Conservation (phyloP, 1,140 invertebrate genomes). For the Drosophila athabasca region DNA sequence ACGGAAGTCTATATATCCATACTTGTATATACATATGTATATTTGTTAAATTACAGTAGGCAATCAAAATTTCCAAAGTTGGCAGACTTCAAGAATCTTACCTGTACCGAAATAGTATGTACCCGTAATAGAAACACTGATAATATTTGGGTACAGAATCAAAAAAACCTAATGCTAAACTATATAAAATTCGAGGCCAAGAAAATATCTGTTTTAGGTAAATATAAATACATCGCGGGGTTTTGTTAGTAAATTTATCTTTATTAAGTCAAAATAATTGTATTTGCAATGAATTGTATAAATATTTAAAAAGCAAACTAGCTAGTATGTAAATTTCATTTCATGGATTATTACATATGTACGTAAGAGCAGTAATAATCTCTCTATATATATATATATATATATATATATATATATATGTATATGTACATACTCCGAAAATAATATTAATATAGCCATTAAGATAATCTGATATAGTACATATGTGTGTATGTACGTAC, state of each 20-base stretch:
- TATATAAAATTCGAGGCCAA: too few relatives aligned
- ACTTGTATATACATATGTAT: slow-evolving; percentile 8
- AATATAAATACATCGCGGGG: too few relatives aligned
- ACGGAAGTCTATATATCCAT: too few relatives aligned
- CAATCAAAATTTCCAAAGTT: not conserved
- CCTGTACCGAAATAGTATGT: not conserved
- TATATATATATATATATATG: not conserved
- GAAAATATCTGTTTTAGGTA: too few relatives aligned
- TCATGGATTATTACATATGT: not conserved
- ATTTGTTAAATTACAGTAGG: not conserved
- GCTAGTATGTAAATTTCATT: not conserved
- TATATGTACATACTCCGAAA: not conserved
- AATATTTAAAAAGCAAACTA: not conserved
- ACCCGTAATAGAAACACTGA: not conserved
- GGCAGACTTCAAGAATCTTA: not conserved
- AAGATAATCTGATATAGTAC: not conserved
- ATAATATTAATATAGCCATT: not conserved
- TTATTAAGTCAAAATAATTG: slow-evolving; percentile 1
- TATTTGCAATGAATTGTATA: not conserved
- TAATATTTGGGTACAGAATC: too few relatives aligned
- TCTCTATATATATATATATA: slow-evolving; percentile 2
- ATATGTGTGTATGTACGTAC: not conserved
- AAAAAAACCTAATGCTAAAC: too few relatives aligned
- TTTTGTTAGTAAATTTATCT: not conserved
- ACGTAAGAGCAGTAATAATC: not conserved